phyloP scores from a whole-genome alignment of 2,888 invertebrate genomes.

The Nudaria mundana region DNA sequence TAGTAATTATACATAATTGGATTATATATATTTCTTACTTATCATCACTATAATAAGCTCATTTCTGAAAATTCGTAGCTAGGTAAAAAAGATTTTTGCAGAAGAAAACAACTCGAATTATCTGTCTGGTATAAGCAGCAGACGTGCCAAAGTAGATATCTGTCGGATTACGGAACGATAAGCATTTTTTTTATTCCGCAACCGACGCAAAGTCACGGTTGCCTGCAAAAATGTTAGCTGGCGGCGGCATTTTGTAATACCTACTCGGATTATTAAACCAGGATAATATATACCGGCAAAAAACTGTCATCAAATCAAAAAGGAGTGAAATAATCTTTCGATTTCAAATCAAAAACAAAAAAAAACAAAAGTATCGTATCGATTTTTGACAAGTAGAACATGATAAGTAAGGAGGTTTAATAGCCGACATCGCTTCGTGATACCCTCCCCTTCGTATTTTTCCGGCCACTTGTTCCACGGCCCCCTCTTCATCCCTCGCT shows the following conservation, averaged over 20 bases:
- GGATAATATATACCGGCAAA: too few species aligned
- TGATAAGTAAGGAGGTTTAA: conserved; percentile 32
- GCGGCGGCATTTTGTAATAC: too few species aligned
- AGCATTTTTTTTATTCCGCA: too few species aligned
- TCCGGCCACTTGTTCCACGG: conserved; percentile 41
- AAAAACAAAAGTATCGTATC: conserved; percentile 15
- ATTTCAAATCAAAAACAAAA: too few species aligned
- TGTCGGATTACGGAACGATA: conserved; percentile 36
- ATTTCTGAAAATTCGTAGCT: too few species aligned
- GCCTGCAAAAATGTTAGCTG: conserved; percentile 20
- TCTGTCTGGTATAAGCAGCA: conserved; percentile 22
- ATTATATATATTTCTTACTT: conserved; percentile 20
- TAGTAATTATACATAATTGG: conserved; percentile 33
- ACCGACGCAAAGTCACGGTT: conserved; percentile 29
- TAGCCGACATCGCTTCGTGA: conserved; percentile 38
- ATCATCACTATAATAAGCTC: too few species aligned
- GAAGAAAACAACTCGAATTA: conserved; percentile 29
- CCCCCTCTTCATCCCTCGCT: conserved; percentile 37
- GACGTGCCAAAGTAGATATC: conserved; percentile 46
- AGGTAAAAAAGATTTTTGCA: too few species aligned
- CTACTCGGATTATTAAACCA: too few species aligned
- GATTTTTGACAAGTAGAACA: conserved; percentile 30
- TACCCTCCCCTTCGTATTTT: conserved; percentile 47
- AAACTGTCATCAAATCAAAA: too few species aligned
- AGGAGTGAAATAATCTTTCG: too few species aligned